Evolutionary conservation across 2,888 invertebrate genomes (phyloP).

Genomic region (Dryocosmus kuriphilus): DNA sequence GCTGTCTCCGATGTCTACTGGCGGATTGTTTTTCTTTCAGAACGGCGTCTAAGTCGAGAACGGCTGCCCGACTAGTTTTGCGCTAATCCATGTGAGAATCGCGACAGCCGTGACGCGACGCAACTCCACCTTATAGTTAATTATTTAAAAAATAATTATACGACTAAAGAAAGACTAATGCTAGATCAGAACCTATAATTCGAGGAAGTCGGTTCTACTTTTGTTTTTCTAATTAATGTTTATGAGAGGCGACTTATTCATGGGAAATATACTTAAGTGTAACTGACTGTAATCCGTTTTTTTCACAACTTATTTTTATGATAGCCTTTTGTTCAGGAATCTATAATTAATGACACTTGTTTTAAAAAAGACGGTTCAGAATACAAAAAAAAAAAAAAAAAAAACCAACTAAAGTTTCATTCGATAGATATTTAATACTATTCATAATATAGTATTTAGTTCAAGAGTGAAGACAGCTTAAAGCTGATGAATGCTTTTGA

Average conservation of each 20-base stretch:
- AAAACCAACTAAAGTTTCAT: too few species aligned
- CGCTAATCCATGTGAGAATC: slow-evolving; percentile 39
- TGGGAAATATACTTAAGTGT: too few species aligned
- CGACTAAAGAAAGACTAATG: background rate
- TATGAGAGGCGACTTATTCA: background rate
- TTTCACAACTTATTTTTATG: too few species aligned
- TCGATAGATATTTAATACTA: too few species aligned
- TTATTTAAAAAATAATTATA: slow-evolving; percentile 27
- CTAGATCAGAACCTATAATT: background rate
- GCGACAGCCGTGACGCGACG: slow-evolving; percentile 18
- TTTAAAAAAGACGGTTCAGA: too few species aligned
- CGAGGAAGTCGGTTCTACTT: background rate
- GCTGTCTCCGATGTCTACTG: slow-evolving; percentile 1
- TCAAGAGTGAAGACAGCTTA: too few species aligned
- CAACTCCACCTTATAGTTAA: slow-evolving; percentile 22
- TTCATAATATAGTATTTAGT: too few species aligned
- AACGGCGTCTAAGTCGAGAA: slow-evolving; percentile 32
- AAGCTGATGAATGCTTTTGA: too few species aligned
- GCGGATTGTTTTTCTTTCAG: slow-evolving; percentile 30
- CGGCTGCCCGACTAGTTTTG: slow-evolving; percentile 30
- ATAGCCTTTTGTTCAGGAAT: too few species aligned
- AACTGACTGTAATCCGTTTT: too few species aligned
- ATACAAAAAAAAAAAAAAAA: too few species aligned
- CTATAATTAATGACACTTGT: too few species aligned
- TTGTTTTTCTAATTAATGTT: background rate